Conservation (phyloP, 1,140 invertebrate species). For the Macrobrachium nipponense region DNA sequence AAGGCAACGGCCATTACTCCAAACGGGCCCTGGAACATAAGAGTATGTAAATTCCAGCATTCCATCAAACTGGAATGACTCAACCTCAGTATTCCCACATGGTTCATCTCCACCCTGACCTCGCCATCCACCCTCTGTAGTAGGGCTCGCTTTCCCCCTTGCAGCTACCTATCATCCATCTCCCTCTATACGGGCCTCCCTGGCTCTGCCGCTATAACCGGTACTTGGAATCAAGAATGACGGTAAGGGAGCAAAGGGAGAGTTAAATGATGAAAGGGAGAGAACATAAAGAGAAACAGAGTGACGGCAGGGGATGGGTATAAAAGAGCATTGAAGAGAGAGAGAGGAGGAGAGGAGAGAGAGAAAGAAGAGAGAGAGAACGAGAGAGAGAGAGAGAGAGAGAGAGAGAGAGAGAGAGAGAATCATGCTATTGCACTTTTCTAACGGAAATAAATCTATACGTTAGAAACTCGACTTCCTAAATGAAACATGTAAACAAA, state of each 20-base stretch:
- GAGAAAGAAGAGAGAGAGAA: background rate
- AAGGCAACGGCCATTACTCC: too few species aligned
- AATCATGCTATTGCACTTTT: background rate
- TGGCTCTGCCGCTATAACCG: conserved; percentile 20
- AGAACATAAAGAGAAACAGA: background rate
- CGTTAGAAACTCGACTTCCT: too few species aligned
- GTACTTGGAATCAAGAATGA: conserved; percentile 36
- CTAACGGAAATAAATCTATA: background rate
- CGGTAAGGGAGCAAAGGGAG: background rate
- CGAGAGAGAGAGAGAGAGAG: background rate
- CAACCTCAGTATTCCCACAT: conserved; percentile 50
- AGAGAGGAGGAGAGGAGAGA: background rate
- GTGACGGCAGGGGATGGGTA: background rate
- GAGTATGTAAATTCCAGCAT: conserved; percentile 48
- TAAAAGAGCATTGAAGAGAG: background rate
- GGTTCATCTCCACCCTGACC: conserved; percentile 27
- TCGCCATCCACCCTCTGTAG: too few species aligned
- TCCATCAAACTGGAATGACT: conserved; percentile 50
- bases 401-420: background rate
- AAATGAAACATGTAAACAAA: too few species aligned
- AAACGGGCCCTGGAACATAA: background rate
- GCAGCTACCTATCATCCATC: background rate
- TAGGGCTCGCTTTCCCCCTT: background rate
- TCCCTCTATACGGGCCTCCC: background rate
- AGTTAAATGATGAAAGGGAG: background rate